Base-by-base conservation (phyloP, 2,797 vertebrate genomes). In the Malacoraja senta region DNA sequence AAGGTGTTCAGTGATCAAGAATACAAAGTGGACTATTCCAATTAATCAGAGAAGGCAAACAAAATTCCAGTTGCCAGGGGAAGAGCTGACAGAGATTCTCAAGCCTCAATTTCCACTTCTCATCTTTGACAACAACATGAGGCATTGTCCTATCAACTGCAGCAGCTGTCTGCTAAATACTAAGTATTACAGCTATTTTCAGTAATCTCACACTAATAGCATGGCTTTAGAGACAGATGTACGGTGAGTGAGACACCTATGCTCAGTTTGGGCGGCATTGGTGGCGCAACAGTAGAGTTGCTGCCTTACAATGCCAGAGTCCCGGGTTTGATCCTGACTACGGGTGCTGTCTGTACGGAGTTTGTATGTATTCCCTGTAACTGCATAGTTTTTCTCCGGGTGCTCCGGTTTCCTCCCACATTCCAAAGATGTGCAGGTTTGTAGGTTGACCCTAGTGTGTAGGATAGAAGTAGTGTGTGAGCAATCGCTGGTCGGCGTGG, bases 151-250 rank as follows among this genome's bases (percentile, higher is more conserved):
- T 58, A 90, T 71, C 83, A 88, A 32, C 74, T 84, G 68, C 2
- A 93, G 9, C 93, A 86, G 93, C 68, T 71, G 79, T 35, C 80
- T 93, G 44, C 84, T 84, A 84, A 61, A 88, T 61, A n/a, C 88
- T 81, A 96, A 95, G 95, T 95, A 95, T 95, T 21, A 93, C 94
- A 94, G 94, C 94, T 96, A 94, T 94, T 95, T 95, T 95, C 95
- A 95, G 94, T 94, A 94, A 68, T 94, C 95, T 94, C 94, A 95
- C 94, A 95, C 94, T 94, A 95, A 94, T 95, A 95, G 95, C 96
- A 96, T 95, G 95, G 95, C 95, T 95, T 95, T 95, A 93, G 94
- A 94, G 94, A 94, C 94, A 94, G 94, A 95, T 95, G 94, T 95
- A 96, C 95, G 95, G 94, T 35, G 63, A 68, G 8, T 68, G 84